Base-by-base conservation (phyloP, 2,797 vertebrate genomes). In the Malacoraja senta region DNA sequence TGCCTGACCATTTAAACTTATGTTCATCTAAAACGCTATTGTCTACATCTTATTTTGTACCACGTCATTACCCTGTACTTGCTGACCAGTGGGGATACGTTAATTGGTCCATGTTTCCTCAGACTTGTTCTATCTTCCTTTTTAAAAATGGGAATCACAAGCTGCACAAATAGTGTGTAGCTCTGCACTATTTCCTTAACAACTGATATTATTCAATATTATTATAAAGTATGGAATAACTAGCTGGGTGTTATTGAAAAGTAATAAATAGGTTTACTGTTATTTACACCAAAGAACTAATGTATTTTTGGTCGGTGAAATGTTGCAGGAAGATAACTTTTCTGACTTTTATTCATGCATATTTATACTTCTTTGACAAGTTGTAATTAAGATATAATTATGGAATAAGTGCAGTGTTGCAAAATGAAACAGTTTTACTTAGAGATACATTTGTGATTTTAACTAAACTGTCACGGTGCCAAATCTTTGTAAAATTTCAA, bases 371-470 rank as follows among this genome's bases (percentile, higher is more conserved):
- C 15, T 13, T 76, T 7, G 71, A 76, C 90, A 92, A 92, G 21
- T 53, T 53, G 32, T 91, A 72, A 92, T 74, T 24, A 53, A 10
- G 90, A 53, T 92, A 72, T 24, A 44, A 76, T 92, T 92, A 92
- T 74, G 32, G 68, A 44, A 53, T 71, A 72, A 91, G 35, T 92
- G 35, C 71, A 92, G 68, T 72, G 68, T 92, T 76, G 90, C 71
- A 74, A 92, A 76, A 76, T 92, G 35, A 92, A 92, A 76, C 44
- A 44, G 35, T 92, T 74, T 15, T 74, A 91, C 68, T 91, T 35
- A 74, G 71, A 91, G 24, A 35, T 74, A 8, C 68, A 91, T 91
- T 74, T 91, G 90, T 53, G 90, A 44, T 91, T 91, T 92, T 74
- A 92, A 92, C 53, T 74, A 74, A 92, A 74, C 35, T 92, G 38